Evolutionary conservation across 2,888 invertebrate genomes (phyloP).

Genomic region (Aleiodes testaceus): DNA sequence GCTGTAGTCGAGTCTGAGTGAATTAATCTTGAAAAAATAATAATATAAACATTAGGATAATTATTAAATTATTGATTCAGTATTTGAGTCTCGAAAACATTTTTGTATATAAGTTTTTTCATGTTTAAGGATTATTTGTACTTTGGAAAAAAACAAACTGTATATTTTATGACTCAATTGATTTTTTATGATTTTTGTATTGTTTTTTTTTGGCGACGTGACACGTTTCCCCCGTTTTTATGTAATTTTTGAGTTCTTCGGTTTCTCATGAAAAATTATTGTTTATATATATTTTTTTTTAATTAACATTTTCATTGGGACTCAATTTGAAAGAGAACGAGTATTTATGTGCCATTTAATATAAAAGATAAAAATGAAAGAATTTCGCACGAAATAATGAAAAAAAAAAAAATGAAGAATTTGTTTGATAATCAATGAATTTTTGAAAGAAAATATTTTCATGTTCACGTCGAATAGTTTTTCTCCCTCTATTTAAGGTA

Average conservation of each 20-base stretch:
- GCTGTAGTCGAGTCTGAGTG: constrained; percentile 12
- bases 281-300: background rate
- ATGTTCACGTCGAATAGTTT: constrained; percentile 11
- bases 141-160: no score
- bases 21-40: background rate
- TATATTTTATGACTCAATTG: constrained; percentile 7
- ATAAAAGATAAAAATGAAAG: constrained; percentile 25
- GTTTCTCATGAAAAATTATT: background rate
- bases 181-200: constrained; percentile 29
- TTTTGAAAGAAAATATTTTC: constrained; percentile 10
- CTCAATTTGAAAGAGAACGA: constrained; percentile 51
- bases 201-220: constrained; percentile 18
- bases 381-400: background rate
- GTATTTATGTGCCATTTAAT: constrained; percentile 70
- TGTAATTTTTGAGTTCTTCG: background rate
- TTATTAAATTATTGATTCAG: constrained; percentile 29
- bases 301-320: constrained; percentile 10
- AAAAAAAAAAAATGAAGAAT: constrained; percentile 11
- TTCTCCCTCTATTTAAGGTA: constrained; percentile 28
- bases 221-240: constrained; percentile 10
- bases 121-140: background rate
- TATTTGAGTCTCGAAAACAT: constrained; percentile 15
- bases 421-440: constrained; percentile 12
- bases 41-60: constrained; percentile 18
- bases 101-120: constrained; percentile 9